Percentiles rank a stretch among this genome's conserved stretches.
These are phyloP conservation scores for Auanema sp. DNA, from an alignment of 2,888 invertebrate genomes.

Conservation along the genomic window DNA sequence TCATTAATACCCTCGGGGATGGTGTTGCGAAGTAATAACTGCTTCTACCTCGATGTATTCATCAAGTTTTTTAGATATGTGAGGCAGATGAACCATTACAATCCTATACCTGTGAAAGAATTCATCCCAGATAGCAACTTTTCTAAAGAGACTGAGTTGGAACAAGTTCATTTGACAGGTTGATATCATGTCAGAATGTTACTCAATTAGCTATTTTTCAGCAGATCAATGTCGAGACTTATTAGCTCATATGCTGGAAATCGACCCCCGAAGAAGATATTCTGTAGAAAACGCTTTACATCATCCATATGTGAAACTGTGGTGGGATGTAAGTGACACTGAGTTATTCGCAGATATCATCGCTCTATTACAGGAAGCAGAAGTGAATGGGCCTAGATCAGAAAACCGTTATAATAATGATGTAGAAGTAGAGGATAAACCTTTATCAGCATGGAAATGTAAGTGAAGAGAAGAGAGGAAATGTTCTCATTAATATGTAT, in stretches of 20 bases:
- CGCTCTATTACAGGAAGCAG: constrained; percentile 65
- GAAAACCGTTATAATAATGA: constrained; percentile 91
- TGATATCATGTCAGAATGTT: too few species aligned
- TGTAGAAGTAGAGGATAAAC: constrained; percentile 97
- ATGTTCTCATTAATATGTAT: not conserved
- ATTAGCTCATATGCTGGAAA: constrained; percentile 93
- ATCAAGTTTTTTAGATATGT: not conserved
- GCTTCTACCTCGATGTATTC: not conserved
- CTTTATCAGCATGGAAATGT: constrained; percentile 96
- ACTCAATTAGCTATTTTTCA: too few species aligned
- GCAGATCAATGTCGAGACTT: constrained; percentile 92
- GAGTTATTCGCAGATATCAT: too few species aligned
- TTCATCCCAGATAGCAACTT: too few species aligned
- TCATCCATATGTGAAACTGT: constrained; percentile 98
- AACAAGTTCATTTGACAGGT: too few species aligned
- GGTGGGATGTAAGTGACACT: constrained; percentile 86
- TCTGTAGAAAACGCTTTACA: constrained; percentile 93
- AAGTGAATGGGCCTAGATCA: constrained; percentile 97
- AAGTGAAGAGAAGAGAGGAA: not conserved
- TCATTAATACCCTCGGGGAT: constrained; percentile 42
- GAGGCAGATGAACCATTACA: too few species aligned
- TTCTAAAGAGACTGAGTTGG: too few species aligned
- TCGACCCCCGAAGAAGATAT: constrained; percentile 96
- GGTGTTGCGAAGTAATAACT: constrained; percentile 44
- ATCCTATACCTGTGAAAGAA: too few species aligned